Evolutionary conservation across 2,888 invertebrate genomes (phyloP).

Genomic region (Drosophila hawaiiensis): DNA sequence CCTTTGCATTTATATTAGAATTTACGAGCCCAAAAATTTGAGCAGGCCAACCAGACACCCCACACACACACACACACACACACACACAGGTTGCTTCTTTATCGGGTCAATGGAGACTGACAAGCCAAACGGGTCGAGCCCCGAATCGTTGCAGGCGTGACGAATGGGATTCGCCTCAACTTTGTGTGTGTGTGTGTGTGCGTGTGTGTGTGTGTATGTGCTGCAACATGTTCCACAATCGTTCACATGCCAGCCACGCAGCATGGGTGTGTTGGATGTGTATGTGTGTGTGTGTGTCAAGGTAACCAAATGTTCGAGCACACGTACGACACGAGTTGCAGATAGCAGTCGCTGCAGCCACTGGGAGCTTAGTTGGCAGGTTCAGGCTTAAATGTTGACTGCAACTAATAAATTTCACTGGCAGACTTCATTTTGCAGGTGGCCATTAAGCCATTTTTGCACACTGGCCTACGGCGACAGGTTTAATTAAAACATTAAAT

Average conservation of each 20-base stretch:
- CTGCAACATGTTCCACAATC: conserved; percentile 54
- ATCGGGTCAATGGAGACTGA: conserved; percentile 70
- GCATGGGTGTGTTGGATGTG: background rate
- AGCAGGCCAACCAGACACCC: background rate
- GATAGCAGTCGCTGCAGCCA: conserved; percentile 22
- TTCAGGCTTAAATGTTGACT: conserved; percentile 50
- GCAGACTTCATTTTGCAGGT: conserved; percentile 37
- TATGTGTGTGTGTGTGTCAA: conserved; percentile 14
- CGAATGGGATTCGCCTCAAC: conserved; percentile 68
- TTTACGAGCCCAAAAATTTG: conserved; percentile 62
- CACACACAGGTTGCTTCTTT: conserved; percentile 32
- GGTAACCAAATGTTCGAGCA: conserved; percentile 45
- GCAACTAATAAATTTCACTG: conserved; percentile 48
- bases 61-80: background rate
- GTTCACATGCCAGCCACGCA: conserved; percentile 58
- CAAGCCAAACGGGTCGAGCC: conserved; percentile 56
- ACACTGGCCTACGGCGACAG: conserved; percentile 15
- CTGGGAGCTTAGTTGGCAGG: conserved; percentile 35
- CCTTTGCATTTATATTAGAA: conserved; percentile 80
- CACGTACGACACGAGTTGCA: conserved; percentile 43
- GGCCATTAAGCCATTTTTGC: conserved; percentile 18
- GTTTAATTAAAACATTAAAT: conserved; percentile 67
- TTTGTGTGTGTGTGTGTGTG: conserved; percentile 2
- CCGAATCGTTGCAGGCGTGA: conserved; percentile 64
- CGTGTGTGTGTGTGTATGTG: background rate